Evolutionary conservation across 64 coral and sea anemone species (phyloP), one percentile per base, ranked within the genome.

Genomic region (Actinia tenebrosa): DNA sequence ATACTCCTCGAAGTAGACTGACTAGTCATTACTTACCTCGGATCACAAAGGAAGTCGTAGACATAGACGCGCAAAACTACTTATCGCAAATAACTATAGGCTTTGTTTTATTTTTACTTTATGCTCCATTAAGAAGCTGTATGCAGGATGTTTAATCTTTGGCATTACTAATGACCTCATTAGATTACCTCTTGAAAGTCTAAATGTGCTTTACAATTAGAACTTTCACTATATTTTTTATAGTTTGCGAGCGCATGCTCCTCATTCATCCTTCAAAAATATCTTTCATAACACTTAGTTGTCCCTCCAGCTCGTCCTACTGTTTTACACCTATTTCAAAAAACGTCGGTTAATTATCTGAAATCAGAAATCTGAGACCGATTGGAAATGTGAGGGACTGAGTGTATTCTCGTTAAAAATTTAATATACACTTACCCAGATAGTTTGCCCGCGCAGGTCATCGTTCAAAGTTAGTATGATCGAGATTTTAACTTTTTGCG

Each of bases 71-170:
- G 69, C 69, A 13, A 30, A 75, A 75, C n/a, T 75, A 30, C 69
- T 42, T 30, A 42, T 75, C 69, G 69, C 26, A 75, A 42, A 75
- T n/a, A 25, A 75, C 11, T 58, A 5, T 30, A 75, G n/a, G 26
- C 2, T 75, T 75, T 75, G 25, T 75, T 75, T 75, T 75, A 43
- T 75, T 30, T 72, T 27, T 72, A 72, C 69, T 72, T 72, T 7
- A 42, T 42, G 3, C 69, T 75, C 69, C 69, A 75, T 75, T 75
- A 75, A 75, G 53, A 27, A 42, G 2, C 69, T 75, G 30, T 37
- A 37, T 37, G 9, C 69, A 75, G 69, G 69, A 75, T 75, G 69
- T 75, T 75, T 75, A 42, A 75, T 75, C 69, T 75, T 42, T 30
- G 23, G 42, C 69, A n/a, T 75, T 9, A 18, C 69, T 75, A 75